Evolutionary conservation across 2,113 vertebrate genomes (phyloP), one percentile per base, ranked within the genome.

Genomic region (Nanorana parkeri): DNA sequence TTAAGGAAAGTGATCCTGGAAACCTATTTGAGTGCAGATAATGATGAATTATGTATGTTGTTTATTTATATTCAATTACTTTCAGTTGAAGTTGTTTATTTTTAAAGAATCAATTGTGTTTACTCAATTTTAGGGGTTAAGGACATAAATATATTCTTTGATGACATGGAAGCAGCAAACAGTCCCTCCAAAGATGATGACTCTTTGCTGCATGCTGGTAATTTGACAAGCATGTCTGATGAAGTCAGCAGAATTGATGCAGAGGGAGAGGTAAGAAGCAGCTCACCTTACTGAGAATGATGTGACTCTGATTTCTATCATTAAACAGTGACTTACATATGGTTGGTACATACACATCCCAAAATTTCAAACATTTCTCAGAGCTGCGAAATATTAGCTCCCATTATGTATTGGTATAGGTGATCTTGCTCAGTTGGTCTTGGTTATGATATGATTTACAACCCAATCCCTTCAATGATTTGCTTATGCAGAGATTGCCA

Each of bases 131-230:
- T 84, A 93, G 93, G 93, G 94, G 95, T 91, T 88, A 97, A 95
- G 87, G 95, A 96, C 84, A 93, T 96, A 81, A 96, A 96, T 71
- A 93, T 96, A 91, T 92, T 95, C 87, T 94, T 96, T 84, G 93
- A 96, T 85, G 91, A 93, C 85, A 90, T 95, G 78, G 95, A 95
- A 85, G 92, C 90, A 29, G 88, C 89, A 87, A 95, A 93, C 88
- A 96, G 91, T 83, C 92, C 94, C 54, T 96, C 94, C 88, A 95
- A 96, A 93, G 95, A 96, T 11, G 95, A 96, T 0, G 95, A 98
- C 86, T 96, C 95, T 61, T 86, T 96, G 68, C 93, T 96, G 84
- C 95, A 96, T 86, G 91, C 92, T 24, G 95, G 89, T 84, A 95
- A 95, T 73, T 88, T 95, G 87, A 96, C 94, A 86, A 94, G 92